phyloP scores from a whole-genome alignment of 2,888 invertebrate species.

The Cacoxenus indagator region DNA sequence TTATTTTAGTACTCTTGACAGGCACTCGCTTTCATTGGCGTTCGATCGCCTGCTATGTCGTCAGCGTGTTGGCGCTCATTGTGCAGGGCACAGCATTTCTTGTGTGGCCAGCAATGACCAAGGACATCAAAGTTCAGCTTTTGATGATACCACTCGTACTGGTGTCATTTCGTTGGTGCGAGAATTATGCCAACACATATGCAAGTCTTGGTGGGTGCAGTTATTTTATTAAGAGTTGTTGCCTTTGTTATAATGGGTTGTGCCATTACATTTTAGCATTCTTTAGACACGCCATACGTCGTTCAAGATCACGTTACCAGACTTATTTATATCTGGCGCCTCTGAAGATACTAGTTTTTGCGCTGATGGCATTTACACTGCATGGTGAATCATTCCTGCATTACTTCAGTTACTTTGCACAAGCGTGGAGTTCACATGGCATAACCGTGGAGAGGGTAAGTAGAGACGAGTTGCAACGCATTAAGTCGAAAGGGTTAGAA shows the following conservation, averaged over 20 bases:
- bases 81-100: constrained; percentile 79
- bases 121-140: constrained; percentile 73
- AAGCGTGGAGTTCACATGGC: constrained; percentile 73
- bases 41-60: constrained; percentile 45
- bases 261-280: constrained; percentile 44
- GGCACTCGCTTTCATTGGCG: constrained; percentile 55
- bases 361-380: constrained; percentile 76
- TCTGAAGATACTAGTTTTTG: constrained; percentile 84
- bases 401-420: constrained; percentile 71
- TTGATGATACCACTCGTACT: constrained; percentile 76
- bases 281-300: constrained; percentile 68
- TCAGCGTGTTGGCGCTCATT: constrained; percentile 72
- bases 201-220: constrained; percentile 56
- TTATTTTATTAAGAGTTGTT: not conserved
- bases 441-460: constrained; percentile 74
- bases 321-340: constrained; percentile 81
- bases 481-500: no score
- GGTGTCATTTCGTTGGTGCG: constrained; percentile 87
- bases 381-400: constrained; percentile 57
- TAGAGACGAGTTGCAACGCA: no score
- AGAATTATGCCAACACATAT: constrained; percentile 77
- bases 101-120: constrained; percentile 77
- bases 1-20: constrained; percentile 56
- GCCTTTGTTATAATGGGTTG: constrained; percentile 18
- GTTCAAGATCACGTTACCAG: constrained; percentile 80